These are phyloP conservation scores for Tenebrosternarchus preto DNA, from an alignment of 2,113 vertebrate species.

Conservation along the genomic window DNA sequence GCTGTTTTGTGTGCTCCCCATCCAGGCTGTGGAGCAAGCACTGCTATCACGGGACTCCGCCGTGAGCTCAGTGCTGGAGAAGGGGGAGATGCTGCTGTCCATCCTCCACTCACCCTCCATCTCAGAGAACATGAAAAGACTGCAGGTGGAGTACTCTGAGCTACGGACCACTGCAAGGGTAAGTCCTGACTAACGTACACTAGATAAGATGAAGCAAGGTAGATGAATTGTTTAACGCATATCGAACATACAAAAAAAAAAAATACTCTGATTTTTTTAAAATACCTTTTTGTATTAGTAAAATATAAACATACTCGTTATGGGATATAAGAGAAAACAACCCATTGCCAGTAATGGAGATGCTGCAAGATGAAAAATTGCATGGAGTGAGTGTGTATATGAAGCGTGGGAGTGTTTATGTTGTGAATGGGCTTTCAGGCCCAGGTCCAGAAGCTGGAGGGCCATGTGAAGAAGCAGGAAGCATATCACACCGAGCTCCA, in stretches of 20 bases:
- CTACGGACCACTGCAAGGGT: conserved; percentile 81
- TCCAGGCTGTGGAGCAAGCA: conserved; percentile 86
- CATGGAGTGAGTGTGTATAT: conserved; percentile 9
- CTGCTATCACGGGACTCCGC: conserved; percentile 87
- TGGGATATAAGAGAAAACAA: too few species aligned
- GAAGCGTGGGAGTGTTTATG: neutral
- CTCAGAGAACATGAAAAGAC: conserved; percentile 79
- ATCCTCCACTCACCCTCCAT: conserved; percentile 79
- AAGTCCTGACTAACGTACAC: conserved; percentile 36
- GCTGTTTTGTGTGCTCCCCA: conserved; percentile 19
- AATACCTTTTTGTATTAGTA: too few species aligned
- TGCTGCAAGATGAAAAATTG: neutral
- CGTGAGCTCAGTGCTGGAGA: conserved; percentile 87
- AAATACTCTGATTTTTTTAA: too few species aligned
- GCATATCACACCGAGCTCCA: conserved; percentile 88
- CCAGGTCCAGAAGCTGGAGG: conserved; percentile 78
- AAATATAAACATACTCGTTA: too few species aligned
- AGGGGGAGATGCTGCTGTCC: conserved; percentile 83
- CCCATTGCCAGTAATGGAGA: neutral
- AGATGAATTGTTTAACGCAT: neutral
- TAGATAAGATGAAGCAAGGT: neutral
- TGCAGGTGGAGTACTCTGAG: conserved; percentile 82
- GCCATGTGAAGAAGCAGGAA: conserved; percentile 90
- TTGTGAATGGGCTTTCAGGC: conserved; percentile 65
- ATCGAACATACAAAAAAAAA: too few species aligned